phyloP scores from a whole-genome alignment of 1,140 invertebrate species.

The Cataglyphis hispanica region DNA sequence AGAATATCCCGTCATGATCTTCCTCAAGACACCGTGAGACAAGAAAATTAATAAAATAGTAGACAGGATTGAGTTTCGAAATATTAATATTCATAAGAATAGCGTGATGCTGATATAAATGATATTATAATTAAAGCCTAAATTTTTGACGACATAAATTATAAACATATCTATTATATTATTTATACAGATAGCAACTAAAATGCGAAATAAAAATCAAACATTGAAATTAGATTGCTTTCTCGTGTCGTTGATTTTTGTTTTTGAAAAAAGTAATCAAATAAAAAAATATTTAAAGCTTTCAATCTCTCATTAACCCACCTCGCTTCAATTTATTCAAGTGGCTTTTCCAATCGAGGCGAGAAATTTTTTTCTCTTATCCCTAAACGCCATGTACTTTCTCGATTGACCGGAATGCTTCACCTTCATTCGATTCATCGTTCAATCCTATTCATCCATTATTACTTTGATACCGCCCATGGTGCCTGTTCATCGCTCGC shows the following conservation, averaged over 20 bases:
- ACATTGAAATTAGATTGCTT: neutral
- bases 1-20: constrained; percentile 10
- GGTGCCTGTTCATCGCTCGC: constrained; percentile 30
- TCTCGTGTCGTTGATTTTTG: neutral
- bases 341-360: neutral
- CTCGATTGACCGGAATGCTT: neutral
- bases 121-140: constrained; percentile 19
- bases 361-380: neutral
- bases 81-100: constrained; percentile 39
- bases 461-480: constrained; percentile 27
- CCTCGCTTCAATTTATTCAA: constrained; percentile 19
- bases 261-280: neutral
- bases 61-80: constrained; percentile 21
- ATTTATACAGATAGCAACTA: neutral
- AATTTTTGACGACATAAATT: neutral
- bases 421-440: constrained; percentile 19
- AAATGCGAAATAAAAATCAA: neutral
- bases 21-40: constrained; percentile 11
- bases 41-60: constrained; percentile 38
- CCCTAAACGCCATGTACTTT: neutral
- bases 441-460: constrained; percentile 10
- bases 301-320: constrained; percentile 12
- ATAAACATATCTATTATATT: neutral
- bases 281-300: neutral
- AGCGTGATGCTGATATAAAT: neutral